A percentile compares a stretch with the other conserved stretches of the same genome.
phyloP scores from a whole-genome alignment of 92 coral and sea anemone genomes.

The Micromussa lordhowensis region DNA sequence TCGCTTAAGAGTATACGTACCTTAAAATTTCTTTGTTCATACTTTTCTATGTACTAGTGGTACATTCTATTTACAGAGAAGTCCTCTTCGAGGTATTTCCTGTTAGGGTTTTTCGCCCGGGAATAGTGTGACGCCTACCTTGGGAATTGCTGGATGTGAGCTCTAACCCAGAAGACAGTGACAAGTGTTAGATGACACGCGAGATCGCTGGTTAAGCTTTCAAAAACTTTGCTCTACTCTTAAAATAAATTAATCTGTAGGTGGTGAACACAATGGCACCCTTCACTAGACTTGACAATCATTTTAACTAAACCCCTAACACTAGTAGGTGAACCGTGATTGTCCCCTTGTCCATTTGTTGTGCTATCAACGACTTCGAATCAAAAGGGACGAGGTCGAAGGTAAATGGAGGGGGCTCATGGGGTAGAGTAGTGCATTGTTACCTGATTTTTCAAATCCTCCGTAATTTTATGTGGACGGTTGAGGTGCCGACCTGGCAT shows the following conservation, averaged over 20 bases:
- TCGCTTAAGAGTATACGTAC: too few relatives aligned
- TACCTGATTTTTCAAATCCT: neutral
- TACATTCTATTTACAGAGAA: slow-evolving; percentile 29
- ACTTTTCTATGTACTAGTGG: slow-evolving; percentile 28
- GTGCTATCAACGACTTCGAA: too few relatives aligned
- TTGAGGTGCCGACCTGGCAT: neutral
- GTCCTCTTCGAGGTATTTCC: neutral
- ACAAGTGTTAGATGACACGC: too few relatives aligned
- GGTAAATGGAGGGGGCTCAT: neutral
- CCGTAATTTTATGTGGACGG: neutral
- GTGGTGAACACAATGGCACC: too few relatives aligned
- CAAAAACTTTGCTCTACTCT: too few relatives aligned
- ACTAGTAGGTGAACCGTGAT: too few relatives aligned
- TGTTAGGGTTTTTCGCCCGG: too few relatives aligned
- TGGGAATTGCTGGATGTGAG: slow-evolving; percentile 39
- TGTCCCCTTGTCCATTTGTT: too few relatives aligned
- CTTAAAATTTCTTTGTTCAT: slow-evolving; percentile 20
- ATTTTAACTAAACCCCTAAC: too few relatives aligned
- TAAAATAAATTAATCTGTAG: too few relatives aligned
- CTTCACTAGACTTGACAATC: too few relatives aligned
- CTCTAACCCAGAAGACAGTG: slow-evolving; percentile 37
- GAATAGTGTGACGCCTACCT: slow-evolving; percentile 6
- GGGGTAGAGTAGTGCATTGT: neutral
- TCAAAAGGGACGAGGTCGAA: neutral
- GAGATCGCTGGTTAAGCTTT: too few relatives aligned